Evolutionary conservation across 2,797 vertebrate genomes (phyloP), one percentile per base, ranked within the genome.

Genomic region (Gastrophryne carolinensis): DNA sequence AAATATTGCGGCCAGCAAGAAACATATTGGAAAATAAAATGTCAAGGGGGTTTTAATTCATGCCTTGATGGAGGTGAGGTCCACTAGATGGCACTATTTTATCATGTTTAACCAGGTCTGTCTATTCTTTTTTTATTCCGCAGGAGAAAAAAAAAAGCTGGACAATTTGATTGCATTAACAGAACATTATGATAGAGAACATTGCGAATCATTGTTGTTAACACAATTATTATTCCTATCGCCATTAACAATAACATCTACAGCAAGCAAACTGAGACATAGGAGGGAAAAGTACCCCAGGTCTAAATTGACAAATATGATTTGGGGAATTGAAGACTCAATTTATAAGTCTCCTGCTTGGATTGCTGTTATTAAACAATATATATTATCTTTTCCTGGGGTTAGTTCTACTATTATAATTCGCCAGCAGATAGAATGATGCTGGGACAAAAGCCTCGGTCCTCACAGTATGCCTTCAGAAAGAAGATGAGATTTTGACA

Each of bases 71-170:
- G 24, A 17, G 17, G 0, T 34, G 0, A 0, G 0, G 0, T 71
- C 62, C 87, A 79, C 84, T 73, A 87, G 87, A 82, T 87, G 88
- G 87, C 73, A 80, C 64, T 87, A 53, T 85, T 79, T 72, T 72
- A 75, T 66, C 75, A 78, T 72, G 8, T 0, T 65, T 82, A 17
- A 15, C 17, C 13, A 7, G 8, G 60, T 26, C 34, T 7, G 8
- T 12, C 27, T 37, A 8, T 23, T 8, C 17, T 39, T 11, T 26
- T 24, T 30, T 50, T 54, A 37, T 47, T 24, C 23, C 47, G 1
- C 19, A 23, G 35, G 10, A 21, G n/a, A 23, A 17, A 62, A 39
- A n/a, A 64, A 49, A 44, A 56, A 47, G 57, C 32, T 50, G 52
- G 61, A 32, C 39, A 72, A 64, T 58, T 76, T 78, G 57, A 50